A percentile compares a stretch with the other conserved stretches of the same genome.
phyloP scores from a whole-genome alignment of 2,888 invertebrate species.

The Sceliomorpha sp. region DNA sequence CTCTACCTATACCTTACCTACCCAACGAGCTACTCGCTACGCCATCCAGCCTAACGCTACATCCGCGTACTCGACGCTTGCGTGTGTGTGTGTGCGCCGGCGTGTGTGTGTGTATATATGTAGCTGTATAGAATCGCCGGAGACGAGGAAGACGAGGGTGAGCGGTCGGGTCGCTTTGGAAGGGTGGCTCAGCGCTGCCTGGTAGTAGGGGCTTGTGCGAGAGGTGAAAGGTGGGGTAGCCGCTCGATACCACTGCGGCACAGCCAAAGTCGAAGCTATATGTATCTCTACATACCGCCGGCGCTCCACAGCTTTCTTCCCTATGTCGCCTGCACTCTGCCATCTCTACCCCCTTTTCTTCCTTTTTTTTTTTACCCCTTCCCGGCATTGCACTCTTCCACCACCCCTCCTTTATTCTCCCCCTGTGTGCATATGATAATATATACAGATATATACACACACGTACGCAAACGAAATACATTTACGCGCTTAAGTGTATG shows the following conservation, averaged over 20 bases:
- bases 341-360: slow-evolving; percentile 31
- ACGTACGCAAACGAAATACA: too few species aligned
- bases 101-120: slow-evolving; percentile 21
- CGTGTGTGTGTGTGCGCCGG: background rate
- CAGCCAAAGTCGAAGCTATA: slow-evolving; percentile 75
- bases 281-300: slow-evolving; percentile 46
- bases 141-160: slow-evolving; percentile 31
- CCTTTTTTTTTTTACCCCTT: slow-evolving; percentile 9
- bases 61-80: slow-evolving; percentile 19
- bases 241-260: slow-evolving; percentile 81
- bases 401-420: slow-evolving; percentile 3
- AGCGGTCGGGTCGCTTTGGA: slow-evolving; percentile 44
- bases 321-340: slow-evolving; percentile 43
- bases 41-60: slow-evolving; percentile 29
- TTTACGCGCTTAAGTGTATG: too few species aligned
- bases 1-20: slow-evolving; percentile 36
- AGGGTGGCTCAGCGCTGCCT: slow-evolving; percentile 52
- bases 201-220: slow-evolving; percentile 54
- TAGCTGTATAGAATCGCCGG: slow-evolving; percentile 41
- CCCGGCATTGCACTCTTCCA: slow-evolving; percentile 2
- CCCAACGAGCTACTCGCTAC: slow-evolving; percentile 32
- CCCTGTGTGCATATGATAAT: too few species aligned
- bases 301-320: slow-evolving; percentile 49
- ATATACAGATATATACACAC: too few species aligned
- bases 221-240: slow-evolving; percentile 67